A percentile compares a stretch with the other conserved stretches of the same genome.
phyloP scores from a whole-genome alignment of 2,113 vertebrate genomes.

The Cyphomyrus discorhynchus region DNA sequence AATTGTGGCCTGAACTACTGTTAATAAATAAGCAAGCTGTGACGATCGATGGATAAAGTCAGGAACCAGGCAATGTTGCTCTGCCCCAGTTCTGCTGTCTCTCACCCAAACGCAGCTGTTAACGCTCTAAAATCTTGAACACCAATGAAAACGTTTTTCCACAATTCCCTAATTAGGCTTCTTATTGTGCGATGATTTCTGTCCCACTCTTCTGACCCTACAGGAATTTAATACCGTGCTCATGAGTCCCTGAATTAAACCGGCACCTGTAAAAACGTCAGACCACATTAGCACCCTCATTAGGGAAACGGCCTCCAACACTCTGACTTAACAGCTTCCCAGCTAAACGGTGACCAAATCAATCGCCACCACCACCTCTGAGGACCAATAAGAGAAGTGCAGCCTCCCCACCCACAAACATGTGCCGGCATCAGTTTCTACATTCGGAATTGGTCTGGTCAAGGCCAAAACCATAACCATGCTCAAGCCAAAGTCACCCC shows the following conservation, averaged over 20 bases:
- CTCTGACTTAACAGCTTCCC: constrained; percentile 49
- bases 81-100: constrained; percentile 39
- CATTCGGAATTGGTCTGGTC: background rate
- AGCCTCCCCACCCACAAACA: background rate
- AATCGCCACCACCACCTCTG: constrained; percentile 16
- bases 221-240: constrained; percentile 13
- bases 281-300: constrained; percentile 53
- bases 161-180: constrained; percentile 15
- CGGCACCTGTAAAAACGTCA: constrained; percentile 57
- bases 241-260: constrained; percentile 10
- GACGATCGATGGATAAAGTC: constrained; percentile 29
- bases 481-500: background rate
- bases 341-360: constrained; percentile 39
- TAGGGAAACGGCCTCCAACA: constrained; percentile 46
- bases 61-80: constrained; percentile 14
- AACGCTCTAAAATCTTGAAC: constrained; percentile 31
- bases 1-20: constrained; percentile 29
- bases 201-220: constrained; percentile 22
- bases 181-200: constrained; percentile 29
- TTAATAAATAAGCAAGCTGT: constrained; percentile 29
- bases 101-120: constrained; percentile 33
- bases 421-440: background rate
- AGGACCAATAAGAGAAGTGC: constrained; percentile 11
- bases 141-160: constrained; percentile 24
- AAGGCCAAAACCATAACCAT: background rate